Evolutionary conservation across 1,140 invertebrate genomes (phyloP).

Genomic region (Pentalonia nigronervosa): DNA sequence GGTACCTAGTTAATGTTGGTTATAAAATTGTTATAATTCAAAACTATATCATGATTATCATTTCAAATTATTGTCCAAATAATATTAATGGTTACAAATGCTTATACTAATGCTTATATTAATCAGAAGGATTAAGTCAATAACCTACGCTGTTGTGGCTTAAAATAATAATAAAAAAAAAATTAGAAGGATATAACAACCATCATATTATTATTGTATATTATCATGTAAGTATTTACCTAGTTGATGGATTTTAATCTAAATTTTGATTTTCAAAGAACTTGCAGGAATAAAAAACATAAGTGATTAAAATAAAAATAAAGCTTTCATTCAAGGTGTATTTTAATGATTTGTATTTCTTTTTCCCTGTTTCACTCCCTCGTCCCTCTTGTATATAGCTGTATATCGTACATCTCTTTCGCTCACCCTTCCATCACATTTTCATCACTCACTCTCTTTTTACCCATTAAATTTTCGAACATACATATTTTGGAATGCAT

Average conservation of each 20-base stretch:
- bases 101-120: too few relatives aligned
- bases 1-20: background rate
- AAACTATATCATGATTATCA: background rate
- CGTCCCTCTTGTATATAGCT: background rate
- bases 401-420: background rate
- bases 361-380: background rate
- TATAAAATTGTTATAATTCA: background rate
- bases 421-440: background rate
- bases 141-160: too few relatives aligned
- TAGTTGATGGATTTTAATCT: background rate
- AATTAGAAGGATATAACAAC: background rate
- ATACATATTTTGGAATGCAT: conserved; percentile 1
- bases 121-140: too few relatives aligned
- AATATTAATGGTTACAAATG: background rate
- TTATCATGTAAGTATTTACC: background rate
- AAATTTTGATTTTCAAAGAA: background rate
- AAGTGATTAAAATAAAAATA: background rate
- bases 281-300: background rate
- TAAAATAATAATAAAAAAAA: too few relatives aligned
- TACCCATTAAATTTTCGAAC: background rate
- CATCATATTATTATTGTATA: background rate
- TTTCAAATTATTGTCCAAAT: background rate
- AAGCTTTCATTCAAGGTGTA: background rate
- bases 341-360: background rate
- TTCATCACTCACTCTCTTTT: background rate